phyloP scores from a whole-genome alignment of 2,888 invertebrate genomes.

The Trileptium ribeirensis region DNA sequence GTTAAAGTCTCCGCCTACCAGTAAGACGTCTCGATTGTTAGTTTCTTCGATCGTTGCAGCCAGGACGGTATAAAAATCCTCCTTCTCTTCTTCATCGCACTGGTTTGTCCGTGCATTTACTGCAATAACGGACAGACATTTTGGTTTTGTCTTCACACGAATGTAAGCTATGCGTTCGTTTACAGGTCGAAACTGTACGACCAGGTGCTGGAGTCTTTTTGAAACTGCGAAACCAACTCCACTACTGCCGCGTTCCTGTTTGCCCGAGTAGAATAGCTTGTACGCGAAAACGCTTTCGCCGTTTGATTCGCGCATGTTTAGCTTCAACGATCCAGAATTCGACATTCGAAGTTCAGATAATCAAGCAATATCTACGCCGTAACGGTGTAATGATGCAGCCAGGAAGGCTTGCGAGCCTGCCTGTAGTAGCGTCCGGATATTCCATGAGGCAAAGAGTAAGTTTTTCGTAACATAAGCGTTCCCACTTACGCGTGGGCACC shows the following conservation, averaged over 20 bases:
- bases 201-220: no score
- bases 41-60: not conserved
- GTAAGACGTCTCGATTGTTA: not conserved
- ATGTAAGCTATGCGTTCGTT: no score
- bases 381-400: not conserved
- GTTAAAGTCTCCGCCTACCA: not conserved
- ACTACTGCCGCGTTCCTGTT: not conserved
- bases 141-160: no score
- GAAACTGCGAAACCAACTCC: not conserved
- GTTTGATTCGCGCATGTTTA: no score
- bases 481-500: no score
- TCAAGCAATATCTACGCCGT: not conserved
- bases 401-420: not conserved
- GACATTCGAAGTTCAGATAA: not conserved
- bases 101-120: not conserved
- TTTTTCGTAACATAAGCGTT: no score
- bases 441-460: no score
- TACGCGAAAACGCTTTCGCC: not conserved
- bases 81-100: not conserved
- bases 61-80: not conserved
- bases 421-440: no score
- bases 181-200: no score
- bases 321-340: no score
- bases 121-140: not conserved
- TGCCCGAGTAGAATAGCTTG: not conserved